Conservation (phyloP, 2,888 invertebrate species). For the Copidosoma aretas region DNA sequence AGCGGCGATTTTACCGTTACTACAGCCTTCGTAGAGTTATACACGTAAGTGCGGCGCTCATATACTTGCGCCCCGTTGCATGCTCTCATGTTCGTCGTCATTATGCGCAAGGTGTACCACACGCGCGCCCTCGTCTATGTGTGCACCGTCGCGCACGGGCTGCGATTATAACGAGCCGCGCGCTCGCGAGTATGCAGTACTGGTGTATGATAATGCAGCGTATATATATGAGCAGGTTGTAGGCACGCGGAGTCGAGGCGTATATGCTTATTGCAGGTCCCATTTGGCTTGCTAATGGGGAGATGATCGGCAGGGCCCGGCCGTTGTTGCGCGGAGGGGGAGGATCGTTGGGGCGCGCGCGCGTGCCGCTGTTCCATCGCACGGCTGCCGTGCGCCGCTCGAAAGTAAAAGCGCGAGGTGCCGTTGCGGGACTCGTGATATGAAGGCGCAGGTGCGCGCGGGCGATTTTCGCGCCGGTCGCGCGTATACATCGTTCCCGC, state of each 20-base stretch:
- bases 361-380: no score
- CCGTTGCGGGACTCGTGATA: conserved; percentile 31
- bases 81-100: conserved; percentile 33
- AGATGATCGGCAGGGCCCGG: conserved; percentile 42
- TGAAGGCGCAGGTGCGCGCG: no score
- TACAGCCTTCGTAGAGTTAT: no score
- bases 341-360: background rate
- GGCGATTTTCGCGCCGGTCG: conserved; percentile 4
- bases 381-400: conserved; percentile 36
- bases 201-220: no score
- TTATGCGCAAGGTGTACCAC: background rate
- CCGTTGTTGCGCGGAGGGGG: conserved; percentile 18
- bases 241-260: no score
- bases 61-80: no score
- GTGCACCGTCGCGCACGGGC: conserved; percentile 45
- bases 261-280: no score
- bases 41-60: no score
- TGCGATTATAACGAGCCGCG: conserved; percentile 44
- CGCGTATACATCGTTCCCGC: conserved; percentile 3
- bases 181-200: no score
- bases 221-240: no score
- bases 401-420: conserved; percentile 52
- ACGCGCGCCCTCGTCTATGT: no score
- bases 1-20: no score
- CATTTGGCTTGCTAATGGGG: conserved; percentile 57